Base-by-base conservation (phyloP, 30 jellyfish, hydroid and myxozoan species). In the Rhopilema esculentum region DNA sequence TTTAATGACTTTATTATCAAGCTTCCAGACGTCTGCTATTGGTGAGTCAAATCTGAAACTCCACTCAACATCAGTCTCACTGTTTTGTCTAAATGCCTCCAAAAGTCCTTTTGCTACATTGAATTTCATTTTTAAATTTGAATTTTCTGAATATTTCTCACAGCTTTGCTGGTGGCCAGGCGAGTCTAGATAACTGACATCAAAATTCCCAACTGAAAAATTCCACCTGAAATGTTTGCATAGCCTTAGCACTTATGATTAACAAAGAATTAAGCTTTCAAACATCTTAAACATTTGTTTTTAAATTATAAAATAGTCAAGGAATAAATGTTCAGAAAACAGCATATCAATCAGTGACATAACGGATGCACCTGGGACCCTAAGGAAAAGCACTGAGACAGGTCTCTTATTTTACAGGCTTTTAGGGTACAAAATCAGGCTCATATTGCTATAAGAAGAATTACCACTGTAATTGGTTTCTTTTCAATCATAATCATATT, bases 151-250 rank as follows among this genome's bases (percentile, higher is more conserved):
- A 49, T 83, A 73, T 52, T 53, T 31, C 15, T 53, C 81, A 22
- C 91, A 72, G 66, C 32, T 57, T 12, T 69, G 50, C 7, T 18
- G 61, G 69, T 75, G 96, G 63, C 85, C 79, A 8, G 86, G 82
- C 15, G 77, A 80, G 8, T 87, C 97, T 74, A 76, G 49, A 62
- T 85, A 82, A 24, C 92, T 97, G 61, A 95, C 89, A 61, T 95
- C 99, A 80, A 49, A 89, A 15, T 73, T 83, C 1, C 97, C 99
- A 27, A 95, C 99, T 30, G 99, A 95, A 80, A 78, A 95, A 61
- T 95, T 90, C 99, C 99, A 95, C 89, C 98, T 94, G 77, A 16
- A 80, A 21, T 19, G 28, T 52, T 32, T 4, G 21, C 28, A 12
- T 85, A 12, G 0, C 7, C 26, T 24, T 33, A 71, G 6, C 12